Percentiles rank a stretch among this genome's conserved stretches.
phyloP scores from a whole-genome alignment of 2,888 invertebrate genomes.

The Branchipolynoe longqiensis region DNA sequence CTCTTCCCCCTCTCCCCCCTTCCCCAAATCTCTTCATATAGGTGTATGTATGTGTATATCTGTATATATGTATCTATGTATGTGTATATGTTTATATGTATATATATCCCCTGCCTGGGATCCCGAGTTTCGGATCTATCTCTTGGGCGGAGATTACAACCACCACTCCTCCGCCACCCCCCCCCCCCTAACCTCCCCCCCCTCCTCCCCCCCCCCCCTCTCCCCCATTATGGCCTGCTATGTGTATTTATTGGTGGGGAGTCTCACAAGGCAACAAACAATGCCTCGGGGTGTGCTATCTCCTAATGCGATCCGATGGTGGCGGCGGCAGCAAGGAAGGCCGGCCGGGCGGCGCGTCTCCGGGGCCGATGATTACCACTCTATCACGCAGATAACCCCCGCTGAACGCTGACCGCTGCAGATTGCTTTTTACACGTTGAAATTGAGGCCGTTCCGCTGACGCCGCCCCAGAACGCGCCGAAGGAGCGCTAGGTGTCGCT shows the following conservation, averaged over 20 bases:
- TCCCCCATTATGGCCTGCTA: neutral
- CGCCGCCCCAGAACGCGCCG: too few relatives aligned
- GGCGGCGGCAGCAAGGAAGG: neutral
- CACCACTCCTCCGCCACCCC: neutral
- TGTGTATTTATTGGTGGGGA: constrained; percentile 16
- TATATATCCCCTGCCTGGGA: neutral
- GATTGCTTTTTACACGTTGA: constrained; percentile 55
- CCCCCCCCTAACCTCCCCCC: neutral
- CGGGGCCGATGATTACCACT: constrained; percentile 31
- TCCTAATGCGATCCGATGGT: constrained; percentile 38
- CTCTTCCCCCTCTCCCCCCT: too few relatives aligned
- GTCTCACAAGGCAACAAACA: constrained; percentile 4
- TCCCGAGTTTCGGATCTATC: too few relatives aligned
- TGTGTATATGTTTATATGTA: neutral
- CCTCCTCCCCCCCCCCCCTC: neutral
- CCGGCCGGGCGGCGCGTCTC: neutral
- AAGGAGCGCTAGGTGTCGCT: neutral
- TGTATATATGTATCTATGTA: neutral
- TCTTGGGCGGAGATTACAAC: too few relatives aligned
- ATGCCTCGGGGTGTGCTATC: constrained; percentile 35
- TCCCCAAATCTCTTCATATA: too few relatives aligned
- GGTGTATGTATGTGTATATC: too few relatives aligned
- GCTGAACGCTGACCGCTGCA: constrained; percentile 15
- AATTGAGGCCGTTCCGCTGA: constrained; percentile 17
- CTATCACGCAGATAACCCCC: constrained; percentile 46